Percentiles rank a stretch among this genome's conserved stretches.
Conservation (phyloP, 2,797 vertebrate species). For the Hydrolagus colliei region DNA sequence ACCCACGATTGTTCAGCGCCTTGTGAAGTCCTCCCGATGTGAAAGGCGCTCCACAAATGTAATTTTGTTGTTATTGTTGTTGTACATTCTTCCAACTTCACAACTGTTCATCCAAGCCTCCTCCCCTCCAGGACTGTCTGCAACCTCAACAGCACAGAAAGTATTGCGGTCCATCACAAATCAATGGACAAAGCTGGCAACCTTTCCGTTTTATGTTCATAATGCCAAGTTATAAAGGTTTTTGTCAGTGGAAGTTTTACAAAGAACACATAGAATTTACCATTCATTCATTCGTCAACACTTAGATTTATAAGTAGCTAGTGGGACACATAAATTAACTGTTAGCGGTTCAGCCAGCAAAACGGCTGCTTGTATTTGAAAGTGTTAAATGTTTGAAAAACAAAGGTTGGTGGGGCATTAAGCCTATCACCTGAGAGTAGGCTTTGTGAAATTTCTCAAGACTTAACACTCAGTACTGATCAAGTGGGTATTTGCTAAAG, state of each 20-base stretch:
- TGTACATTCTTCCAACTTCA: no score
- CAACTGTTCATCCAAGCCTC: not conserved
- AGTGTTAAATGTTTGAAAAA: not conserved
- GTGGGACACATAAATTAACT: not conserved
- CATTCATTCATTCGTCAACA: not conserved
- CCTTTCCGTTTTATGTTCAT: no score
- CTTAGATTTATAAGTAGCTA: not conserved
- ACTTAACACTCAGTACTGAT: not conserved
- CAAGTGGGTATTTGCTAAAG: not conserved
- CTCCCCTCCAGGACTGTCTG: not conserved
- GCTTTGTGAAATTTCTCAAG: constrained; percentile 4
- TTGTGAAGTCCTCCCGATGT: no score
- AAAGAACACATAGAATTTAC: not conserved
- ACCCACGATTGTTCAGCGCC: no score
- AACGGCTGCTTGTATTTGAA: not conserved
- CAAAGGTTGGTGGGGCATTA: not conserved
- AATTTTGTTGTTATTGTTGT: no score
- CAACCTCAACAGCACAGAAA: not conserved
- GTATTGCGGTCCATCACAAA: not conserved
- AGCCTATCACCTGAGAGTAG: not conserved
- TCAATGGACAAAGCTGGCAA: not conserved
- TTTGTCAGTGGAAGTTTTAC: no score
- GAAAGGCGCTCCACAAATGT: no score
- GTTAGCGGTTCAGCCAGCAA: not conserved
- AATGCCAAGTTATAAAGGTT: no score